Evolutionary conservation across 2,113 vertebrate species (phyloP).

Genomic region (Pseudorectes ferrugineus): DNA sequence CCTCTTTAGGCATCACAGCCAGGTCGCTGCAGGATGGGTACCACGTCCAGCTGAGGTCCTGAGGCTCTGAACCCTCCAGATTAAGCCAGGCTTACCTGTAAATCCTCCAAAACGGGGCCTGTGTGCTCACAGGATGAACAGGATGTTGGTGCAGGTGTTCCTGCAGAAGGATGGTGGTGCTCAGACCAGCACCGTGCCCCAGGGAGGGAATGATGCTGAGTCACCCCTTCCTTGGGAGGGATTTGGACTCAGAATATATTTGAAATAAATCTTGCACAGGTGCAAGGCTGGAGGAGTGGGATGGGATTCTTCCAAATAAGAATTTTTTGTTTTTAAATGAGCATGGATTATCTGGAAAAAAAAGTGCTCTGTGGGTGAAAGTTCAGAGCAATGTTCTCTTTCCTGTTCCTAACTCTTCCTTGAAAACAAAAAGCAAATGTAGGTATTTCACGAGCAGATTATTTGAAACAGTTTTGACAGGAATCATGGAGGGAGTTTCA

Average conservation of each 20-base stretch:
- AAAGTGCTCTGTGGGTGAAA: fast-evolving
- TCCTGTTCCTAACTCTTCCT: background rate
- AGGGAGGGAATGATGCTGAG: background rate
- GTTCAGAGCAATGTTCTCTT: background rate
- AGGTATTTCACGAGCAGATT: background rate
- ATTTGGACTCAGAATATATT: background rate
- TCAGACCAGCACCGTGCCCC: background rate
- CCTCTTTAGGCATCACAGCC: background rate
- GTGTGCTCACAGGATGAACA: background rate
- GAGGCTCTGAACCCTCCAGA: background rate
- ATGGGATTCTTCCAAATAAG: background rate
- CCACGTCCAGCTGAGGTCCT: fast-evolving
- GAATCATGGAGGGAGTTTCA: background rate
- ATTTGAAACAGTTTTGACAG: background rate
- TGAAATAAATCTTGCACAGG: background rate
- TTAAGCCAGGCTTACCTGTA: background rate
- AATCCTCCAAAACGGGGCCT: background rate
- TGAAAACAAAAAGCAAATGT: background rate
- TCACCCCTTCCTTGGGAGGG: background rate
- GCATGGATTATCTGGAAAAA: background rate
- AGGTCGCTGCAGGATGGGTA: background rate
- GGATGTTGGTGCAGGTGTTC: background rate
- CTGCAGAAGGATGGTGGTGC: background rate
- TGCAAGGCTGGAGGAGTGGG: background rate
- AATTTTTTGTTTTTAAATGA: background rate